Evolutionary conservation across 2,113 vertebrate genomes (phyloP).

Genomic region (Gobiocypris rarus): DNA sequence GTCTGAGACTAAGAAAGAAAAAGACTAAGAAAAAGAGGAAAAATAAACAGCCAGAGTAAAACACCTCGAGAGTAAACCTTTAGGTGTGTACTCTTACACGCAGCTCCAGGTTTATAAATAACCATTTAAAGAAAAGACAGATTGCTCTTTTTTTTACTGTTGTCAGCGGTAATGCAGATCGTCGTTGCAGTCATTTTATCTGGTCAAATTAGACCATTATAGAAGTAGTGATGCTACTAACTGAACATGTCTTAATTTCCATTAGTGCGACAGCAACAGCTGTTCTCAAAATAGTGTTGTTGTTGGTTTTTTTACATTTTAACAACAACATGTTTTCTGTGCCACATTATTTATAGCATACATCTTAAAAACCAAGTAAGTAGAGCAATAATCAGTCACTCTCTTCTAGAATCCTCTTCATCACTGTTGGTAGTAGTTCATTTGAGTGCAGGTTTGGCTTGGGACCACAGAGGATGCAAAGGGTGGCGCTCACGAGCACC

Average conservation of each 20-base stretch:
- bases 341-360: neutral
- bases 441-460: neutral
- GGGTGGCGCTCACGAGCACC: neutral
- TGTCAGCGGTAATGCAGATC: neutral
- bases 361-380: neutral
- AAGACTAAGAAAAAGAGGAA: constrained; percentile 28
- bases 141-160: neutral
- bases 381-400: neutral
- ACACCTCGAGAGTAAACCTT: constrained; percentile 39
- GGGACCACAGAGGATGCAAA: neutral
- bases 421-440: neutral
- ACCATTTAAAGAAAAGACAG: constrained; percentile 39
- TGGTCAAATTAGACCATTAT: neutral
- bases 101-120: constrained; percentile 61
- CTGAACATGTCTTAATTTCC: no score
- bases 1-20: constrained; percentile 15
- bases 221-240: no score
- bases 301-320: no score
- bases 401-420: neutral
- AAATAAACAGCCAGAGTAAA: constrained; percentile 9
- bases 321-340: neutral
- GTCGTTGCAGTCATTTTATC: neutral
- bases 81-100: constrained; percentile 55
- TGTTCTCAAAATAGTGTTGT: constrained; percentile 6
- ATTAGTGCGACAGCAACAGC: neutral